Conservation (phyloP, 2,113 vertebrate species). For the Pungitius pungitius region DNA sequence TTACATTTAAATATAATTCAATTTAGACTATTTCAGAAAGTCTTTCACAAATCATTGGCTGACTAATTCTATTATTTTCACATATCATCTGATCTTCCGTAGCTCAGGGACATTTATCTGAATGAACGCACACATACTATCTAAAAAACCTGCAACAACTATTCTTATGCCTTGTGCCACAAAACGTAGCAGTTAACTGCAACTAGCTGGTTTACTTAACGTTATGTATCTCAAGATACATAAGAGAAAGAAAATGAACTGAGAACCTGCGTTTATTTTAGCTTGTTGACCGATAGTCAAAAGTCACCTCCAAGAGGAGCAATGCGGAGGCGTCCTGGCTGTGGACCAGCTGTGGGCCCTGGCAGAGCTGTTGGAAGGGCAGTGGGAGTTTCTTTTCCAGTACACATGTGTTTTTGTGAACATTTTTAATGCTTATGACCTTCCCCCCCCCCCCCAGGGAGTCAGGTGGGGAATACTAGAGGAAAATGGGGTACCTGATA, state of each 20-base stretch:
- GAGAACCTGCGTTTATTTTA: neutral
- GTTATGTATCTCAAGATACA: no score
- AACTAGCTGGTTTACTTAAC: neutral
- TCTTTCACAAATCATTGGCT: conserved; percentile 9
- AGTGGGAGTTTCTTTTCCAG: neutral
- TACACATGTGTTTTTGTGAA: neutral
- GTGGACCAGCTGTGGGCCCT: neutral
- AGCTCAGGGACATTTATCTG: neutral
- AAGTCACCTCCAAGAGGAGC: neutral
- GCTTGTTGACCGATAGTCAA: neutral
- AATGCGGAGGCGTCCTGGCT: neutral
- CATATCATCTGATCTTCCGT: neutral
- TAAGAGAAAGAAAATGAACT: neutral
- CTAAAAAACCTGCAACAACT: neutral
- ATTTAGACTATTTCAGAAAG: conserved; percentile 26
- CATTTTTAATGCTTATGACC: neutral
- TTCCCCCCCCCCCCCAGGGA: neutral
- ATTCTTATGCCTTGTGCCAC: neutral
- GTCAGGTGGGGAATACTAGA: neutral
- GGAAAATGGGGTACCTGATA: neutral
- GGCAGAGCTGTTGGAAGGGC: neutral
- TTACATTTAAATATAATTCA: neutral
- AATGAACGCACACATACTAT: neutral
- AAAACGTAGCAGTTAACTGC: neutral
- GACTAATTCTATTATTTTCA: neutral